These are phyloP conservation scores for Yasuhikotakia modesta DNA, from an alignment of 2,797 vertebrate species.

Conservation along the genomic window DNA sequence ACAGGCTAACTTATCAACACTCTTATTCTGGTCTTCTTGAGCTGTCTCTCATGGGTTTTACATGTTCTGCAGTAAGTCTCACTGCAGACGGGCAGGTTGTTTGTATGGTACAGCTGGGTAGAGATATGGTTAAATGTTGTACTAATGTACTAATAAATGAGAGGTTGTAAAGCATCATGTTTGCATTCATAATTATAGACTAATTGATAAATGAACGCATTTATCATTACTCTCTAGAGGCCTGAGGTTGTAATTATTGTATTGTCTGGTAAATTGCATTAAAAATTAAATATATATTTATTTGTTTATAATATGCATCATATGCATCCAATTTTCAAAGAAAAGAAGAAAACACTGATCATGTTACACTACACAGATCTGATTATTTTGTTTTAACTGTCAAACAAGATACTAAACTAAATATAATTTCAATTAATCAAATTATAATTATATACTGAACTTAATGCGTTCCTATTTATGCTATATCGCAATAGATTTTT, in stretches of 20 bases:
- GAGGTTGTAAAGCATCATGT: background rate
- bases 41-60: constrained; percentile 26
- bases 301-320: no score
- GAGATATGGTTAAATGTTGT: constrained; percentile 9
- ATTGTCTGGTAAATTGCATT: constrained; percentile 18
- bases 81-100: background rate
- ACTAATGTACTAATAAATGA: constrained; percentile 18
- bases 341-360: no score
- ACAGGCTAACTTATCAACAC: constrained; percentile 50
- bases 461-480: background rate
- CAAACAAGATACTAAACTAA: no score
- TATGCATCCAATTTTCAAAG: no score
- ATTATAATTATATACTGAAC: no score
- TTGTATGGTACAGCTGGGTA: constrained; percentile 3
- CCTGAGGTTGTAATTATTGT: background rate
- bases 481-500: constrained; percentile 28
- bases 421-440: no score
- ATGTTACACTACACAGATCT: no score
- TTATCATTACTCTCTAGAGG: constrained; percentile 2
- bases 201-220: constrained; percentile 1
- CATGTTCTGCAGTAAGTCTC: constrained; percentile 12
- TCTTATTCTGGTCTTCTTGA: constrained; percentile 30
- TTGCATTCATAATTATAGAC: constrained; percentile 1
- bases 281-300: no score
- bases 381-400: no score